Base-by-base conservation (phyloP, 1,140 invertebrate genomes). In the Drosophila ambigua region DNA sequence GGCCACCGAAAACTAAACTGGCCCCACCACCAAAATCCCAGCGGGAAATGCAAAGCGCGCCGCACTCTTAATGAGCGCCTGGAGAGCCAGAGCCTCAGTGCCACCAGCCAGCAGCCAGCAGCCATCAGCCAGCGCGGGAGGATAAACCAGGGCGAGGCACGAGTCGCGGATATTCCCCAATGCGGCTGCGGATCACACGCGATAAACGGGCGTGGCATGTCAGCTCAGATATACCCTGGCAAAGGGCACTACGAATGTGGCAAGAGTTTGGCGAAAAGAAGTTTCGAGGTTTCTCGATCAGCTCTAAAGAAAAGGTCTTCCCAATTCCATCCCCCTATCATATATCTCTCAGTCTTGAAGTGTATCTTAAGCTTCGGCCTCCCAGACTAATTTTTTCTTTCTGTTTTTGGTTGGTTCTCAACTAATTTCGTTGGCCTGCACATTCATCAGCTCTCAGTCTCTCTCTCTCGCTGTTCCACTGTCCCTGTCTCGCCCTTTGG, bases 21-120 rank as follows among this genome's bases (percentile, higher is more conserved):
- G 53, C 55, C 52, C 46, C 61, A 59, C 39, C 65, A 39, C 35
- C 54, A 77, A 78, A 87, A 88, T 87, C 83, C 83, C 83, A 88
- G 83, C 83, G 83, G 83, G 76, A 65, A 83, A 78, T 78, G 82
- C 78, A 85, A 81, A 87, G 72, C 71, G 79, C 81, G 84, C 69
- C 74, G 74, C 71, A 41, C 72, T 41, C 80, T 76, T 87, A 87
- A 87, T 87, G 82, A 87, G 82, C 78, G 83, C 82, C 78, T 72
- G 83, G 82, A 85, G 76, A 77, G 74, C 15, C 59, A 31, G 7
- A 31, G 28, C 28, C 20, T 20, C 20, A 20, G 20, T 20, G 20
- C 20, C 20, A 20, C 20, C 20, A 20, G 20, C 20, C 20, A 20
- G 1, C 20, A 20, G 20, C 20, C 20, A 20, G 1, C 20, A 24